Evolutionary conservation across 2,797 vertebrate genomes (phyloP).

Genomic region (Rousettus madagascariensis): DNA sequence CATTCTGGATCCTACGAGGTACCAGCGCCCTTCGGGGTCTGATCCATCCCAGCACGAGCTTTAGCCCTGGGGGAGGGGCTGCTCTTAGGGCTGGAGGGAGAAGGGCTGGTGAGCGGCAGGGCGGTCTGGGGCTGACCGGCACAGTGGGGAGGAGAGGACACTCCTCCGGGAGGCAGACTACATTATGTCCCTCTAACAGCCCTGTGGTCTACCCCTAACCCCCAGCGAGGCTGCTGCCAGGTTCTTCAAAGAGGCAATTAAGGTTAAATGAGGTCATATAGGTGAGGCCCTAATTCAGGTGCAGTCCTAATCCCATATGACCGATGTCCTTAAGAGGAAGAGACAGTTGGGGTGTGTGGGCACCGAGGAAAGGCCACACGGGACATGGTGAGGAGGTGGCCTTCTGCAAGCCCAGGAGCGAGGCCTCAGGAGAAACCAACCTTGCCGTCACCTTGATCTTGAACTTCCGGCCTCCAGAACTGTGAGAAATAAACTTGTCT

Average conservation of each 20-base stretch:
- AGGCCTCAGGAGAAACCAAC: background rate
- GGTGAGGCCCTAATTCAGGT: background rate
- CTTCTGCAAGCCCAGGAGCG: background rate
- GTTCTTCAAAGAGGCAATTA: background rate
- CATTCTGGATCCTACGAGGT: background rate
- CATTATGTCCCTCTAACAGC: background rate
- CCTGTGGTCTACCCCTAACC: background rate
- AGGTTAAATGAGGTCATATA: background rate
- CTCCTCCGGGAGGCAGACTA: background rate
- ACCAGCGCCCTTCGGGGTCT: background rate
- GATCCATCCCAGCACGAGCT: background rate
- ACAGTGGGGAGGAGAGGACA: background rate
- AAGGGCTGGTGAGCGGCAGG: background rate
- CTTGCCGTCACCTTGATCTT: background rate
- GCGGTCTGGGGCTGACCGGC: background rate
- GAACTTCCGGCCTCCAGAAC: background rate
- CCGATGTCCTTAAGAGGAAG: background rate
- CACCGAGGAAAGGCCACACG: background rate
- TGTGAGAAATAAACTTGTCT: background rate
- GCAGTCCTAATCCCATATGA: background rate
- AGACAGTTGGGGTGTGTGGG: accelerated
- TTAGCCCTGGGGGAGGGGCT: background rate
- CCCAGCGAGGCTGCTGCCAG: background rate
- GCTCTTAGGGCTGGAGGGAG: background rate
- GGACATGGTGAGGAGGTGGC: background rate